Conservation (phyloP, 1,140 invertebrate genomes). For the Pectinophora gossypiella region DNA sequence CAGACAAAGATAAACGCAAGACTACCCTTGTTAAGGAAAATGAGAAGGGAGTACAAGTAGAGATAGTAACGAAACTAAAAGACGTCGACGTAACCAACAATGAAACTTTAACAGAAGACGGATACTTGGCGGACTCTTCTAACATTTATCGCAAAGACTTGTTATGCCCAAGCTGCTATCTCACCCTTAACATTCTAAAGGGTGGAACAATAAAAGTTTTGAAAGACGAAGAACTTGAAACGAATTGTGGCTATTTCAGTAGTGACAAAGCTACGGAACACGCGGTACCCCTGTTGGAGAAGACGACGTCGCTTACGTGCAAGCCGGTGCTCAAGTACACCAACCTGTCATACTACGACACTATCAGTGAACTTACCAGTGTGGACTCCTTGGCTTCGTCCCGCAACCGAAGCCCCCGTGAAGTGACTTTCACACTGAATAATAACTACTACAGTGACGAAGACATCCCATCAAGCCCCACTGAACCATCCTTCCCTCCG, state of each 20-base stretch:
- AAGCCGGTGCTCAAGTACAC: constrained; percentile 5
- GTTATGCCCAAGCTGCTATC: constrained; percentile 45
- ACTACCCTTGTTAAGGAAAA: no score
- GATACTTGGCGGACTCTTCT: no score
- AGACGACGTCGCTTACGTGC: constrained; percentile 27
- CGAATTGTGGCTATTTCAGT: constrained; percentile 18
- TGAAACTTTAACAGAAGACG: no score
- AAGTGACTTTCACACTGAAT: neutral
- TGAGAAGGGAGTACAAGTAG: no score
- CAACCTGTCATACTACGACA: neutral
- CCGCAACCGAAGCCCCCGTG: neutral
- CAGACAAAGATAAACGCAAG: no score
- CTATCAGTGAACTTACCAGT: no score
- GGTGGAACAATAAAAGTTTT: constrained; percentile 24
- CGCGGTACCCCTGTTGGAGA: constrained; percentile 11
- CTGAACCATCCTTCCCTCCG: no score
- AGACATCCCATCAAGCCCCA: no score
- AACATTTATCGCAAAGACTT: constrained; percentile 13
- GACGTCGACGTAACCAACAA: no score
- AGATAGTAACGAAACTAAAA: no score
- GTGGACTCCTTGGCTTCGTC: no score
- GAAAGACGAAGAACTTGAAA: constrained; percentile 51
- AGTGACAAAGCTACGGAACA: constrained; percentile 32
- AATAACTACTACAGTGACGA: neutral
- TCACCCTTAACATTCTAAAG: constrained; percentile 32